A percentile compares a stretch with the other conserved stretches of the same genome.
These are phyloP conservation scores for Tachysurus fulvidraco DNA, from an alignment of 2,113 vertebrate genomes.

Conservation along the genomic window DNA sequence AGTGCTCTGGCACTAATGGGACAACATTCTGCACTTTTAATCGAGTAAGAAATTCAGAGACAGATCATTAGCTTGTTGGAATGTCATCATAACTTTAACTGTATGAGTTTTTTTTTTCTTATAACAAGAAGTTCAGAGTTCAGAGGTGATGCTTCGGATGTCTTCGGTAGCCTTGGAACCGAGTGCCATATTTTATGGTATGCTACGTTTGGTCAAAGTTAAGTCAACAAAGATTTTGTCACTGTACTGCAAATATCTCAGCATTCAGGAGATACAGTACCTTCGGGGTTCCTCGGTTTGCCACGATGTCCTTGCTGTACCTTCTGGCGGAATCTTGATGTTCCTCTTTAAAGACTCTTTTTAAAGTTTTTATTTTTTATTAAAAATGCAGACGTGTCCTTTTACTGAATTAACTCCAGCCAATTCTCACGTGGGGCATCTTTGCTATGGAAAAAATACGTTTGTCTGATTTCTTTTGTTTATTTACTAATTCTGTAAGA, in stretches of 20 bases:
- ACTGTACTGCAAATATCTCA: background rate
- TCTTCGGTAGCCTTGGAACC: background rate
- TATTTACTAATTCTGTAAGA: background rate
- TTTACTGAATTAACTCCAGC: background rate
- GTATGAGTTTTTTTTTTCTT: constrained; percentile 8
- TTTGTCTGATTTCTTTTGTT: background rate
- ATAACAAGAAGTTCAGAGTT: background rate
- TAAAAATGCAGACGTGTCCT: background rate
- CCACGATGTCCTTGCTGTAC: background rate
- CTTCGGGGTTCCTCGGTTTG: background rate
- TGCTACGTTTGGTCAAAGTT: background rate
- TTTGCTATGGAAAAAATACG: background rate
- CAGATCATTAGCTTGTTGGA: constrained; percentile 45
- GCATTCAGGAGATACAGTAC: background rate
- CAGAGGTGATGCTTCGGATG: background rate
- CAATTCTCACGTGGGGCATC: background rate
- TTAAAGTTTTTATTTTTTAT: background rate
- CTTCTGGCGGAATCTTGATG: background rate
- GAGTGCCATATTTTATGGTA: background rate
- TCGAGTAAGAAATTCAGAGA: constrained; percentile 40
- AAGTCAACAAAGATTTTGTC: background rate
- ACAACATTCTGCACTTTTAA: constrained; percentile 47
- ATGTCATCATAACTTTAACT: constrained; percentile 35
- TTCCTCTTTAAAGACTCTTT: background rate
- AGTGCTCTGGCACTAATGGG: constrained; percentile 43